Conservation (phyloP, 2,888 invertebrate genomes). For the Eupeodes luniger region DNA sequence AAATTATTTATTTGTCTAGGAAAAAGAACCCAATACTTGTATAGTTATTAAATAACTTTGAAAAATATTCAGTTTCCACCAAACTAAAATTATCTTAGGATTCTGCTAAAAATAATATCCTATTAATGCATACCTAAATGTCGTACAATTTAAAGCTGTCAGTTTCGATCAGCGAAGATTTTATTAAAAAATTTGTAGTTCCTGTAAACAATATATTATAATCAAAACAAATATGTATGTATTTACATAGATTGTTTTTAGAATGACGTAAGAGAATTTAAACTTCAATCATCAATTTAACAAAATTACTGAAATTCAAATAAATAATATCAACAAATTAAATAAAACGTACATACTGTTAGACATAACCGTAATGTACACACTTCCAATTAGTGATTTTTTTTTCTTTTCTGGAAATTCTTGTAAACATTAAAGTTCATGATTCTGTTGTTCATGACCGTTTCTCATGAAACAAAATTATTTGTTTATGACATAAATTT, state of each 20-base stretch:
- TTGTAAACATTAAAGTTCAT: slow-evolving; percentile 47
- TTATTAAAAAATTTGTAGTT: neutral
- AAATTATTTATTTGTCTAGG: too few relatives aligned
- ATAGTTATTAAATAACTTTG: too few relatives aligned
- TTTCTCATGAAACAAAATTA: slow-evolving; percentile 28
- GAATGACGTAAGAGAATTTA: neutral
- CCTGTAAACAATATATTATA: neutral
- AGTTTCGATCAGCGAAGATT: neutral
- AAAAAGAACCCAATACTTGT: too few relatives aligned
- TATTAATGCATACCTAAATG: too few relatives aligned
- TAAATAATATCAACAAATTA: slow-evolving; percentile 2
- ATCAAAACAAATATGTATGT: neutral
- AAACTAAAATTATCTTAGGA: neutral
- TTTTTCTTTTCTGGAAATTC: neutral
- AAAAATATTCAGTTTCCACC: too few relatives aligned
- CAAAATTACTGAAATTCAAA: neutral
- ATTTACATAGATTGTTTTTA: neutral
- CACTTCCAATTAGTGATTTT: slow-evolving; percentile 14
- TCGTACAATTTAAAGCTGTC: neutral
- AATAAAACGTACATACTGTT: neutral
- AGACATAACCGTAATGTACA: too few relatives aligned
- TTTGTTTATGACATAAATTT: slow-evolving; percentile 48
- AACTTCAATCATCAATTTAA: neutral
- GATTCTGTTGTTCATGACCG: slow-evolving; percentile 22
- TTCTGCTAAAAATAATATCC: neutral